Evolutionary conservation across 2,797 vertebrate species (phyloP), one percentile per base, ranked within the genome.

Genomic region (Decapterus maruadsi): DNA sequence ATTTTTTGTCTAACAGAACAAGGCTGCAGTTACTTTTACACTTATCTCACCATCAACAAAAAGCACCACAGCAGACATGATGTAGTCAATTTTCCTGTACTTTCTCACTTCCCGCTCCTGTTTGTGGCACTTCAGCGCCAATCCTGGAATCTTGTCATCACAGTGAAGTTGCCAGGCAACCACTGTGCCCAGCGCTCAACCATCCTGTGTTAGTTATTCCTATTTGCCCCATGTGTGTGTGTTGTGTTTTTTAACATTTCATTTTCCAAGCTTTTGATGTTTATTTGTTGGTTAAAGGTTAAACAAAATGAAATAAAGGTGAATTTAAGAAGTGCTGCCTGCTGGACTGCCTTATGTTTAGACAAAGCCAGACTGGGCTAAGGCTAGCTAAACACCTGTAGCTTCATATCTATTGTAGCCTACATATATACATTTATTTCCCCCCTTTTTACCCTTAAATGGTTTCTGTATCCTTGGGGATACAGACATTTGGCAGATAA

Each of bases 141-240:
- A 46, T 31, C 20, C 31, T 48, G n/a, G 10, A 63, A 38, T 17
- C 22, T 53, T 2, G 6, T 26, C 11, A 11, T 51, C 17, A 60
- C 9, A 1, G 22, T 57, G 48, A 61, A 4, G 46, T 69, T 74
- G 38, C 65, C 59, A 17, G 26, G 63, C 62, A 72, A 60, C 50
- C 56, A 19, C 16, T 13, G 2, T 11, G 22, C 11, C n/a, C 7
- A n/a, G 3, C 12, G 26, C n/a, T 17, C 34, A 36, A 29, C 51
- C n/a, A 34, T 8, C 48, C 50, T 0, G 9, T 36, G 10, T 13
- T 5, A 34, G 29, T 43, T 43, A 22, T 22, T 16, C n/a, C 4
- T 38, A 14, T 46, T 54, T 45, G 14, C 16, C 7, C 7, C 45
- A 9, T 17, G 31, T 34, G 6, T 34, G 31, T 34, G 31, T 34